phyloP scores from a whole-genome alignment of 2,888 invertebrate species.

The Augiades crinisus region DNA sequence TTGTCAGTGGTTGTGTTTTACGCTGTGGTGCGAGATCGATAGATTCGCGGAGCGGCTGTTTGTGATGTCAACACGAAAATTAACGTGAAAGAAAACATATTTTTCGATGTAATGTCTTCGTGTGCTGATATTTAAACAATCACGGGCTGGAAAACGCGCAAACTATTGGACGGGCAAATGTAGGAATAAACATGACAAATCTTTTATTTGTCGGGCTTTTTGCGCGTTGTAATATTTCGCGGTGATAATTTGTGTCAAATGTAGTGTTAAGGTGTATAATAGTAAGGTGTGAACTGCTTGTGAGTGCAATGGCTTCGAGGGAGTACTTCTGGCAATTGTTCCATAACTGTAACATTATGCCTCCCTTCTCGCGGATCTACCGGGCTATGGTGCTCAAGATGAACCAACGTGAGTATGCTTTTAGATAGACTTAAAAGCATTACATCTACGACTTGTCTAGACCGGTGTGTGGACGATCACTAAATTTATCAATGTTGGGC shows the following conservation, averaged over 20 bases:
- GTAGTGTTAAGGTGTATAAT: slow-evolving; percentile 48
- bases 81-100: slow-evolving; percentile 35
- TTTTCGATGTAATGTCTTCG: slow-evolving; percentile 26
- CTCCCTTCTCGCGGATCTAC: slow-evolving; percentile 69
- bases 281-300: slow-evolving; percentile 27
- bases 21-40: slow-evolving; percentile 45
- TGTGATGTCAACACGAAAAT: slow-evolving; percentile 64
- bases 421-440: too few relatives aligned
- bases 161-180: slow-evolving; percentile 9
- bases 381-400: slow-evolving; percentile 75
- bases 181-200: slow-evolving; percentile 33
- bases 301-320: slow-evolving; percentile 49
- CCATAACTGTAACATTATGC: slow-evolving; percentile 59
- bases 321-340: slow-evolving; percentile 51
- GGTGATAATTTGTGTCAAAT: slow-evolving; percentile 80
- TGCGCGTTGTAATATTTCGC: slow-evolving; percentile 41
- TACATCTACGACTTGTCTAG: too few relatives aligned
- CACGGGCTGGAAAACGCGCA: slow-evolving; percentile 1
- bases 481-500: too few relatives aligned
- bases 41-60: slow-evolving; percentile 51
- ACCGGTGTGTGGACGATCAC: too few relatives aligned
- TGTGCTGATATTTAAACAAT: slow-evolving; percentile 27
- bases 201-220: slow-evolving; percentile 29
- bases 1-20: slow-evolving; percentile 31
- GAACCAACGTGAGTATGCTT: slow-evolving; percentile 72